Evolutionary conservation across 2,113 vertebrate species (phyloP).

Genomic region (Elanus axillaris): DNA sequence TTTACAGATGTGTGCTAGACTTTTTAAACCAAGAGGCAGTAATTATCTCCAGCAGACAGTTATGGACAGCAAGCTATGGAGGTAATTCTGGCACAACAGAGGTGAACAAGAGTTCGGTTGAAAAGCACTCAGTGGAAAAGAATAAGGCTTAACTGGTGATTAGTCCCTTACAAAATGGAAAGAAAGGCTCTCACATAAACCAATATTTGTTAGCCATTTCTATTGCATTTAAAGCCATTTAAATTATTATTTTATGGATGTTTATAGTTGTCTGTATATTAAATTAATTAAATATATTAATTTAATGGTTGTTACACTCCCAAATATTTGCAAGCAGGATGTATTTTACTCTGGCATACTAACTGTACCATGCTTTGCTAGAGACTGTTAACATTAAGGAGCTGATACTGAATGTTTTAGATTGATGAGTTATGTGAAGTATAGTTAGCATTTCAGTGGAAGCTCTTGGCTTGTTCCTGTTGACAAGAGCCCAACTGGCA

Average conservation of each 20-base stretch:
- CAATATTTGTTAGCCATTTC: neutral
- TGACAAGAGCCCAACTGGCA: neutral
- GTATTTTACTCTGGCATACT: neutral
- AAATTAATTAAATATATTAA: too few species aligned
- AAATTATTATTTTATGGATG: neutral
- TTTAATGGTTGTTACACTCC: neutral
- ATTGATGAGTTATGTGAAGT: neutral
- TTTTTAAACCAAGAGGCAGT: neutral
- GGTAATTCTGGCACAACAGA: neutral
- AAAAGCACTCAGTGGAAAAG: neutral
- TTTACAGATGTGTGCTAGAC: neutral
- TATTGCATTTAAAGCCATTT: neutral
- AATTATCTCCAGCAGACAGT: neutral
- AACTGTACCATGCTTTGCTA: neutral
- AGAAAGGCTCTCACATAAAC: neutral
- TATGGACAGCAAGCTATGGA: neutral
- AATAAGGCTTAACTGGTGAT: fast-evolving
- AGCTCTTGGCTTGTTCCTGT: neutral
- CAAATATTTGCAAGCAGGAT: neutral
- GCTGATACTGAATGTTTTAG: neutral
- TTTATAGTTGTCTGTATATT: neutral
- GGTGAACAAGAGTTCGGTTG: neutral
- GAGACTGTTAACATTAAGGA: neutral
- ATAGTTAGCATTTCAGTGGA: neutral
- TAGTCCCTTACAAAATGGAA: neutral